phyloP scores from a whole-genome alignment of 2,888 invertebrate genomes.

The Tolmerus cingulatus region DNA sequence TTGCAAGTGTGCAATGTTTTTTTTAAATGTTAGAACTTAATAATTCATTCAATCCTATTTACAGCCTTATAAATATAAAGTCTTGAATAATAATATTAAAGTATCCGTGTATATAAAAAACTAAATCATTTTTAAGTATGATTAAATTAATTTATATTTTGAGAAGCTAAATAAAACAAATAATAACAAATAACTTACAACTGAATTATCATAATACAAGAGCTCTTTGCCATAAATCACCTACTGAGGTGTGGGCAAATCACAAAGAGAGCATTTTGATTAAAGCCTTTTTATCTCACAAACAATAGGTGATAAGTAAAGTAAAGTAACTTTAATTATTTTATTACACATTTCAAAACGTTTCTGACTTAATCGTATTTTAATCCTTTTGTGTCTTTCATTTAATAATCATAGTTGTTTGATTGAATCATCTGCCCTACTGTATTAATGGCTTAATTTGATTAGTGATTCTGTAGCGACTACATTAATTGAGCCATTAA shows the following conservation, averaged over 20 bases:
- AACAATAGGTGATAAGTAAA: background rate
- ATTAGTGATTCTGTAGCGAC: too few species aligned
- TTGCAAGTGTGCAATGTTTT: background rate
- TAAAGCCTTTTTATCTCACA: background rate
- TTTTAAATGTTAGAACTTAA: background rate
- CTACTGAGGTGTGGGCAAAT: background rate
- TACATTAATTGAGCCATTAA: too few species aligned
- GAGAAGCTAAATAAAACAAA: too few species aligned
- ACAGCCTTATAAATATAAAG: too few species aligned
- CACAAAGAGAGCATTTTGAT: background rate
- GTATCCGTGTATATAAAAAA: too few species aligned
- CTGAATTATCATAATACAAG: background rate
- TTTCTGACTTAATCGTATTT: background rate
- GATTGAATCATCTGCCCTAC: too few species aligned
- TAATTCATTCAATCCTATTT: background rate
- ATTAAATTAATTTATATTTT: background rate
- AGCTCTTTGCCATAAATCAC: background rate
- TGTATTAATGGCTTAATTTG: too few species aligned
- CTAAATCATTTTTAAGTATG: background rate
- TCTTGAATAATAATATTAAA: too few species aligned
- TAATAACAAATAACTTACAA: too few species aligned
- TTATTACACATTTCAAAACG: background rate
- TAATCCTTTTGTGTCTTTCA: background rate
- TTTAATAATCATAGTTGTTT: too few species aligned
- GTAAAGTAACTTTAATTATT: background rate